Conservation (phyloP, 2,113 vertebrate species). For the Thymallus thymallus region DNA sequence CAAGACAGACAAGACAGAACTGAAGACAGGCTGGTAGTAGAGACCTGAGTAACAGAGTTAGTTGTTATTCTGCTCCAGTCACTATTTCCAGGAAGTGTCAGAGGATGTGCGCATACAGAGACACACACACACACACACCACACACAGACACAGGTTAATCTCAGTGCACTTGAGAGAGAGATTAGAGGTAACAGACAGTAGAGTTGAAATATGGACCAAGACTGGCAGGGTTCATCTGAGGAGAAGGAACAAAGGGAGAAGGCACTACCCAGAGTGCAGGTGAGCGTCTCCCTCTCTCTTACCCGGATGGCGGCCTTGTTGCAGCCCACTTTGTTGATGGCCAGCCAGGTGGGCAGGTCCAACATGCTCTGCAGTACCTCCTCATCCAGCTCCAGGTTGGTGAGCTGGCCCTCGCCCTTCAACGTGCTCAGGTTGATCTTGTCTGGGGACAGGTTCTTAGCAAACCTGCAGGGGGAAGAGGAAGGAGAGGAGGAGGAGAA, state of each 20-base stretch:
- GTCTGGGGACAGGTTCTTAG: constrained; percentile 98
- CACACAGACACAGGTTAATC: background rate
- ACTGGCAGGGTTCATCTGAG: background rate
- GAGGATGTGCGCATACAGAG: too few relatives aligned
- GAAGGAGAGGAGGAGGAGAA: constrained; percentile 37
- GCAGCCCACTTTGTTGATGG: constrained; percentile 95
- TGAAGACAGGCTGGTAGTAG: too few relatives aligned
- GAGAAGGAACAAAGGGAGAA: background rate
- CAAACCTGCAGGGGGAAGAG: constrained; percentile 80
- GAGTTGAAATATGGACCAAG: too few relatives aligned
- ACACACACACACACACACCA: too few relatives aligned
- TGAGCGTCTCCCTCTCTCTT: constrained; percentile 51
- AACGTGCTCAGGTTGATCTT: constrained; percentile 98
- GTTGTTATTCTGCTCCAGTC: too few relatives aligned
- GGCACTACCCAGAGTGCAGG: background rate
- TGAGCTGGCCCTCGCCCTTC: constrained; percentile 96
- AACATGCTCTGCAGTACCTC: constrained; percentile 98
- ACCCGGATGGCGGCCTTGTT: constrained; percentile 98
- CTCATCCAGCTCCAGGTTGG: constrained; percentile 96
- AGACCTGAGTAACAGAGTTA: too few relatives aligned
- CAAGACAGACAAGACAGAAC: too few relatives aligned
- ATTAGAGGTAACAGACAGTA: too few relatives aligned
- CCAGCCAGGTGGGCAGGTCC: constrained; percentile 97
- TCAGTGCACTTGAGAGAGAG: background rate
- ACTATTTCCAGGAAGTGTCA: too few relatives aligned